Evolutionary conservation across 2,113 vertebrate genomes (phyloP), one percentile per base, ranked within the genome.

Genomic region (Gymnocephalus cernua): DNA sequence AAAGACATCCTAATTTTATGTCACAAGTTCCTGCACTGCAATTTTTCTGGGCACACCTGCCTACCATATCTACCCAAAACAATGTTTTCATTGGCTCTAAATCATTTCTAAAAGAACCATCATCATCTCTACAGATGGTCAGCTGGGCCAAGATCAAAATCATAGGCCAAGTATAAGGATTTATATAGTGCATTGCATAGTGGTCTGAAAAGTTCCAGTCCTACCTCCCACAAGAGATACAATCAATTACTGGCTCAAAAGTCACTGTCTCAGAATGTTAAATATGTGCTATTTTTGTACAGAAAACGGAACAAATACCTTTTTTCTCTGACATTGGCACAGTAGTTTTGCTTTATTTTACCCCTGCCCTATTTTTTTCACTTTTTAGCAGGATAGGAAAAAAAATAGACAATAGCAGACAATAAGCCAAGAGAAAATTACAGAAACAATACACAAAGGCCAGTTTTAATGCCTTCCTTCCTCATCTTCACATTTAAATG

Each of bases 351-450:
- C 25, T 41, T 70, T 38, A 69, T 53, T 74, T 47, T 58, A 48
- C 23, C 29, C 12, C 32, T 51, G 59, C 18, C 1, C 41, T 45
- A 79, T 75, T 62, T 82, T n/a, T n/a, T n/a, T n/a, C n/a, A n/a
- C n/a, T n/a, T n/a, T 41, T 56, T 35, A 57, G 51, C 50, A 79
- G 58, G 27, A 53, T 19, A 14, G 38, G 18, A 70, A 71, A 65
- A 65, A 79, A 44, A 82, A 79, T 15, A 51, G 23, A 68, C 41
- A 64, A n/a, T 19, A 79, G n/a, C 63, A 53, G 53, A 84, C 64
- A 74, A 74, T 71, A 59, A 61, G 16, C 57, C 44, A 65, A 51
- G 12, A 56, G 4, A 65, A 65, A 70, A 53, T 13, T 35, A 14
- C 7, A 77, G 6, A n/a, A 66, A 66, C 32, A 80, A 57, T 29